A percentile compares a stretch with the other conserved stretches of the same genome.
phyloP scores from a whole-genome alignment of 2,888 invertebrate genomes.

The Brachypalpus laphriformis region DNA sequence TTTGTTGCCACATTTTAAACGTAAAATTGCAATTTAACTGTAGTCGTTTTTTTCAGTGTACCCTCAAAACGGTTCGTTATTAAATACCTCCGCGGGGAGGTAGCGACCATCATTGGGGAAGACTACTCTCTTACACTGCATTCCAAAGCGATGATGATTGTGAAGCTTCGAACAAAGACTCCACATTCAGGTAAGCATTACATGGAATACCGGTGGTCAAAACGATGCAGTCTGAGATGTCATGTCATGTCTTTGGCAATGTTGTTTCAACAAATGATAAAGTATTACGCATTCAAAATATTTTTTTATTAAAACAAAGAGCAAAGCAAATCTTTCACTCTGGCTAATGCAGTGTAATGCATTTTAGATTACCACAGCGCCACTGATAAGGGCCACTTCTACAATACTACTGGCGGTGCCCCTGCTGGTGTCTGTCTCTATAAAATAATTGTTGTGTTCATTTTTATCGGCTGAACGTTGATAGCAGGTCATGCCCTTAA shows the following conservation, averaged over 20 bases:
- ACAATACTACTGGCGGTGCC: neutral
- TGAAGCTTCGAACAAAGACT: conserved; percentile 54
- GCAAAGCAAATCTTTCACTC: conserved; percentile 4
- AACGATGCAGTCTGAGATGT: neutral
- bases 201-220: neutral
- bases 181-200: neutral
- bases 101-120: conserved; percentile 38
- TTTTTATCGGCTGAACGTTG: conserved; percentile 58
- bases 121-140: conserved; percentile 50
- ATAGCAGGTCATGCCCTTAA: conserved; percentile 69
- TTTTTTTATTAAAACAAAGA: neutral
- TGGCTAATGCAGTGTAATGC: conserved; percentile 46
- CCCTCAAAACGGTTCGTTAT: conserved; percentile 7
- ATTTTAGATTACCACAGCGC: conserved; percentile 43
- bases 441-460: conserved; percentile 33
- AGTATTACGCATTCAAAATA: neutral
- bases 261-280: conserved; percentile 6
- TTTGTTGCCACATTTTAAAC: too few relatives aligned
- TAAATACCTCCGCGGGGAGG: conserved; percentile 7
- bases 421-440: conserved; percentile 27
- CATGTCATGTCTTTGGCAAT: neutral
- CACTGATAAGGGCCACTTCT: conserved; percentile 61
- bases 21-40: neutral
- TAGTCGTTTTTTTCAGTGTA: conserved; percentile 39
- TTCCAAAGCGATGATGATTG: conserved; percentile 63